Evolutionary conservation across 1,140 invertebrate genomes (phyloP), one percentile per base, ranked within the genome.

Genomic region (Calephelis virginiensis): DNA sequence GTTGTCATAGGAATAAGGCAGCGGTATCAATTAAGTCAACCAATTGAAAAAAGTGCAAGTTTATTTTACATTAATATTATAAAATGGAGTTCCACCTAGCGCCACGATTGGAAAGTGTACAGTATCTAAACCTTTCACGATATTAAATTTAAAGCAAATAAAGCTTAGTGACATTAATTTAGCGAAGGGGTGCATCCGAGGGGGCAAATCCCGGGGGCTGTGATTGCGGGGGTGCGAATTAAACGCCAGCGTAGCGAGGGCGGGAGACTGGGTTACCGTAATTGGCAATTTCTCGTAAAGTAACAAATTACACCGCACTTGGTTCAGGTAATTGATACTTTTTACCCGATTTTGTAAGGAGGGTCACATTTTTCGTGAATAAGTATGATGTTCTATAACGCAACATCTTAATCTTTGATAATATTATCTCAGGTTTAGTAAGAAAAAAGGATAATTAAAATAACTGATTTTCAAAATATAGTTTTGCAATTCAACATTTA

Each of bases 211-310:
- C 68, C 70, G 56, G 37, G 72, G 62, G 69, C 45, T 14, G 40
- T 43, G 40, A 43, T 43, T 43, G 40, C 13, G 67, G 61, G 61
- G 59, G 48, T 53, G 49, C 66, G 38, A 56, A 66, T 62, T 70
- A 66, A 68, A 66, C 14, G 50, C 65, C 56, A 53, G 62, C 46
- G 14, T 45, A 66, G 64, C 13, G 13, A 56, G 67, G 56, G 45
- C 50, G 63, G 37, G 67, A 67, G 68, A 56, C 12, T 50, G 68
- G 38, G 61, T 67, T 45, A 65, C 74, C 17, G 67, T 75, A 73
- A 75, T 75, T 75, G 74, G 43, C 74, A 71, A 73, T 71, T 66
- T 63, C 61, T 46, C 59, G 45, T 61, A 70, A 70, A 72, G 70
- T 59, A 69, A 64, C 68, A 71, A 73, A 75, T 75, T 73, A 75